These are phyloP conservation scores for Sicus ferrugineus DNA, from an alignment of 2,888 invertebrate genomes.

Conservation along the genomic window DNA sequence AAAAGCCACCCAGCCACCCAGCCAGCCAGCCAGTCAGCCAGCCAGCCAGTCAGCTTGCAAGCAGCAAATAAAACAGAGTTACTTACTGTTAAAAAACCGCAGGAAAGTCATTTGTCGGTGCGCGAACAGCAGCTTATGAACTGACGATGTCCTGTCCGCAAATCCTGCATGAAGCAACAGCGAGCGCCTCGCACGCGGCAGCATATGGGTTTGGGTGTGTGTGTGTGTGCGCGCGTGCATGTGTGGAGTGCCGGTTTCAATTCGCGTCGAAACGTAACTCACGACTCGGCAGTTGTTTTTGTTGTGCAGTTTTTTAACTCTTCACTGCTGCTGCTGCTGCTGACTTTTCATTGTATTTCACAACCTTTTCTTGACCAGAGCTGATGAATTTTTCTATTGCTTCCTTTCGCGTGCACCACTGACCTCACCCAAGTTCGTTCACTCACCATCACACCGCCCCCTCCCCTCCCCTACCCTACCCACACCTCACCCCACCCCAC, in stretches of 20 bases:
- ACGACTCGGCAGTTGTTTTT: neutral
- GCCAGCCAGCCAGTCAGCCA: too few relatives aligned
- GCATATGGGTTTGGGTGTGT: neutral
- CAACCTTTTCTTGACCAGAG: conserved; percentile 19
- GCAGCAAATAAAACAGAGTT: too few relatives aligned
- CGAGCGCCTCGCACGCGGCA: neutral
- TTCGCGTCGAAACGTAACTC: conserved; percentile 49
- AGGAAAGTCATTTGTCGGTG: conserved; percentile 57
- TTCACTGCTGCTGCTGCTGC: neutral
- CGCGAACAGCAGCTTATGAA: conserved; percentile 25
- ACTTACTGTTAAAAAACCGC: conserved; percentile 53
- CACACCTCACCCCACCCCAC: neutral
- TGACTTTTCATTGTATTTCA: conserved; percentile 10
- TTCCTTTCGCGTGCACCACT: too few relatives aligned
- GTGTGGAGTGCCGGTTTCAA: conserved; percentile 29
- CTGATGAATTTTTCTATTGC: neutral
- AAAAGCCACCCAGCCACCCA: neutral
- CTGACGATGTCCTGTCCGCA: conserved; percentile 8
- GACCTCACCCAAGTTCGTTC: too few relatives aligned
- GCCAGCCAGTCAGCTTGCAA: too few relatives aligned
- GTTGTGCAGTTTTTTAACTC: neutral
- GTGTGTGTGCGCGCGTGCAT: conserved; percentile 15
- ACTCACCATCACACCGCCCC: neutral
- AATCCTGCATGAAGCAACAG: neutral
- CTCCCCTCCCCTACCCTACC: neutral